Conservation (phyloP, 1,140 invertebrate species). For the Leucophenga varia region DNA sequence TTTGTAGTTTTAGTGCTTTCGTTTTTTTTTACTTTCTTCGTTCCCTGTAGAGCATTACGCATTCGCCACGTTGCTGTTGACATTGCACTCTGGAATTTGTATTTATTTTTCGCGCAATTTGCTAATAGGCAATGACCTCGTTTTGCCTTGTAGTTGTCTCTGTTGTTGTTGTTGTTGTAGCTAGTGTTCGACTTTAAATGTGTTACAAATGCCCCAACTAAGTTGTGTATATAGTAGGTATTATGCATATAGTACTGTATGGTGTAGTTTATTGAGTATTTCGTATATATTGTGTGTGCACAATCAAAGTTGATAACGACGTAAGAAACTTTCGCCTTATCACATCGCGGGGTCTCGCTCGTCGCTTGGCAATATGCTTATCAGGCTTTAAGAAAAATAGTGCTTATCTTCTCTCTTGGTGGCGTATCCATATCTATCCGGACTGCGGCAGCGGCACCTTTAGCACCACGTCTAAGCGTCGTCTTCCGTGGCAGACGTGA, state of each 20-base stretch:
- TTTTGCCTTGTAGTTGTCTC: conserved; percentile 18
- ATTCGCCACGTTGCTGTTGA: conserved; percentile 1
- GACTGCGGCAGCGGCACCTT: too few species aligned
- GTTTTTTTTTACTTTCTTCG: too few species aligned
- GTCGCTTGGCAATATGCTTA: conserved; percentile 1
- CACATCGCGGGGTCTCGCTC: conserved; percentile 20
- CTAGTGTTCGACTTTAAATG: conserved; percentile 18
- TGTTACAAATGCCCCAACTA: conserved; percentile 24
- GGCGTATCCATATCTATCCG: too few species aligned
- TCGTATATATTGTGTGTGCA: conserved; percentile 25
- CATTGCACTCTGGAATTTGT: conserved; percentile 2
- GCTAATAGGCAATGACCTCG: conserved; percentile 42
- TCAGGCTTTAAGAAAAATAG: conserved; percentile 4
- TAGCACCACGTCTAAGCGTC: conserved; percentile 45
- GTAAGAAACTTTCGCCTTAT: background rate
- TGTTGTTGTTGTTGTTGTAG: conserved; percentile 15
- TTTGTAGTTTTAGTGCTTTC: too few species aligned
- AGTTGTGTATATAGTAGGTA: conserved; percentile 18
- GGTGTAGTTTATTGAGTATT: conserved; percentile 11
- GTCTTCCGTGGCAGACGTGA: conserved; percentile 43
- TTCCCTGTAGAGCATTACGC: conserved; percentile 22
- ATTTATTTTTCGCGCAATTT: conserved; percentile 2
- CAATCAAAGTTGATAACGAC: conserved; percentile 25
- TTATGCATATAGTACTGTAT: conserved; percentile 16
- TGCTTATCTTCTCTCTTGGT: background rate